Conservation (phyloP, 2,797 vertebrate species). For the Aratinga solstitialis region DNA sequence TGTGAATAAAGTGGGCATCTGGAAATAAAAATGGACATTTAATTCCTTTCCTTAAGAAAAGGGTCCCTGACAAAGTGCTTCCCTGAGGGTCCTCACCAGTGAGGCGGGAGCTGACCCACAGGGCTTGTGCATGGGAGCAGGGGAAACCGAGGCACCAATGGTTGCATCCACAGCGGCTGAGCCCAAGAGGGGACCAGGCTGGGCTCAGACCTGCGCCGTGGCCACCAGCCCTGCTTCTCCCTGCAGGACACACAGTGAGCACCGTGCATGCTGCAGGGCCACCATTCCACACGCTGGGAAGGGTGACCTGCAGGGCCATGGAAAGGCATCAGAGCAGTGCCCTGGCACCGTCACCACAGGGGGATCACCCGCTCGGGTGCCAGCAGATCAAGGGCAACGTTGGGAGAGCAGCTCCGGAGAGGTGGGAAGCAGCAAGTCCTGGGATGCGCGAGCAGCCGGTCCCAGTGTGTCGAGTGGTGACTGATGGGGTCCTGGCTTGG, state of each 20-base stretch:
- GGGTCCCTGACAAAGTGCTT: not conserved
- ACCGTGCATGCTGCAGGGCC: accelerated
- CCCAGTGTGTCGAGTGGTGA: accelerated
- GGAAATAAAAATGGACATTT: conserved; percentile 22
- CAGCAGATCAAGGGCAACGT: accelerated
- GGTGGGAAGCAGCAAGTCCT: accelerated
- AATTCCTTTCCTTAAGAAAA: not conserved
- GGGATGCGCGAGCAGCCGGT: not conserved
- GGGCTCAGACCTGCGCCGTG: not conserved
- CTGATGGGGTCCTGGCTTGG: not conserved
- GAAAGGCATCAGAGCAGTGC: not conserved
- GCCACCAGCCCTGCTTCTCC: not conserved
- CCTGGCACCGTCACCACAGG: not conserved
- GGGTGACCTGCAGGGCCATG: accelerated
- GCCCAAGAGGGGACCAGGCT: not conserved
- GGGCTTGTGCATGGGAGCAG: too few species aligned
- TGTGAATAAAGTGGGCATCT: not conserved
- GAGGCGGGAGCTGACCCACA: accelerated
- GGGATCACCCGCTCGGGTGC: not conserved
- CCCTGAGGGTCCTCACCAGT: not conserved
- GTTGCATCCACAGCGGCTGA: not conserved
- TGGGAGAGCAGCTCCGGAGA: not conserved
- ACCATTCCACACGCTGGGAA: accelerated
- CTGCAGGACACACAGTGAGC: accelerated
- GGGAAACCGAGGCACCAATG: not conserved